phyloP scores from a whole-genome alignment of 2,888 invertebrate species.

The Globia sparganii region DNA sequence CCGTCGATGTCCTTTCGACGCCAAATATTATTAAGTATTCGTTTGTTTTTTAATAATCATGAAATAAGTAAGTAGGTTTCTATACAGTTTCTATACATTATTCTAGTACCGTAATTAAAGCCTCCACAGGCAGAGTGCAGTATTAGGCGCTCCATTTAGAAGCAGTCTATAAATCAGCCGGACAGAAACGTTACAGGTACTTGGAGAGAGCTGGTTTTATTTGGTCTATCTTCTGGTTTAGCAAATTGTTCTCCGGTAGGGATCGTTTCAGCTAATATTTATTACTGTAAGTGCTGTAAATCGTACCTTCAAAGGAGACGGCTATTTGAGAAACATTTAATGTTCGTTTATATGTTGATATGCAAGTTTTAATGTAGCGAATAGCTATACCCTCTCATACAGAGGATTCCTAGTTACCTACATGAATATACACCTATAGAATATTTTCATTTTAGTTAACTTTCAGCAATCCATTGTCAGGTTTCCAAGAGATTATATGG shows the following conservation, averaged over 20 bases:
- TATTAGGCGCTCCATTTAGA: conserved; percentile 50
- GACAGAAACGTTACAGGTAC: conserved; percentile 50
- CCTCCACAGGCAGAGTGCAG: conserved; percentile 36
- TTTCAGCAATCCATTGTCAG: background rate
- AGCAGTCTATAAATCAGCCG: conserved; percentile 56
- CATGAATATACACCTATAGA: background rate
- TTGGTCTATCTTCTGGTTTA: conserved; percentile 35
- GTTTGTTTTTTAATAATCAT: conserved; percentile 5
- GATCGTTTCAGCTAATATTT: conserved; percentile 37
- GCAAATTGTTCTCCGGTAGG: conserved; percentile 32
- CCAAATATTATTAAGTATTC: conserved; percentile 11
- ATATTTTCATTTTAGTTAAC: conserved; percentile 3
- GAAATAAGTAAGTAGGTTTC: background rate
- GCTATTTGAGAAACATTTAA: conserved; percentile 15
- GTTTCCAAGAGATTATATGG: background rate
- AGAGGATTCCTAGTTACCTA: background rate
- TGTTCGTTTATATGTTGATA: conserved; percentile 9
- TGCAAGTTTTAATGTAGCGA: conserved; percentile 5
- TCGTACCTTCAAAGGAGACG: conserved; percentile 1
- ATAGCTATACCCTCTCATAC: background rate
- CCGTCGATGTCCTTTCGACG: background rate
- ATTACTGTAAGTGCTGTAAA: conserved; percentile 25
- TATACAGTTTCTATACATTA: conserved; percentile 12
- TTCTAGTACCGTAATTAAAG: conserved; percentile 46
- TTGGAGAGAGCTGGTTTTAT: conserved; percentile 46